These are phyloP conservation scores for Drosophila pandora DNA, from an alignment of 1,140 invertebrate species.

Conservation along the genomic window DNA sequence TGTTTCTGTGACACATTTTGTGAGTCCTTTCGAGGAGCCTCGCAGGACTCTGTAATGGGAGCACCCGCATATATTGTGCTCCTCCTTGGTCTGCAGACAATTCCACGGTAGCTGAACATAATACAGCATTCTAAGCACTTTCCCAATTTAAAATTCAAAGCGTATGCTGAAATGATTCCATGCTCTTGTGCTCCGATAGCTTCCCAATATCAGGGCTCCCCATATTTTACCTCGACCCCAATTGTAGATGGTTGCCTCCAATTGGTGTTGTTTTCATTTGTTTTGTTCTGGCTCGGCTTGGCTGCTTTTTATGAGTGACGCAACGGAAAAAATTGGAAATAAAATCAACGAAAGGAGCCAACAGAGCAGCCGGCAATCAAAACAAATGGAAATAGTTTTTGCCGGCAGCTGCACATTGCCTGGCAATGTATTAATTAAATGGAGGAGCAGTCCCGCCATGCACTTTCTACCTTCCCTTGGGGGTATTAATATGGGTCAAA, in stretches of 20 bases:
- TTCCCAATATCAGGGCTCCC: constrained; percentile 31
- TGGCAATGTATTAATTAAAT: constrained; percentile 69
- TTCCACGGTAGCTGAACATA: constrained; percentile 1
- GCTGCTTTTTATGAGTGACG: constrained; percentile 55
- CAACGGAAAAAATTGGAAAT: constrained; percentile 28
- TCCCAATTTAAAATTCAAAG: constrained; percentile 35
- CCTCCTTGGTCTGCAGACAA: neutral
- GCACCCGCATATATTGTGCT: constrained; percentile 8
- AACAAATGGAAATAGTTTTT: constrained; percentile 74
- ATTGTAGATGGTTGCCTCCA: constrained; percentile 29
- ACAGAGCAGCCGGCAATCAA: constrained; percentile 32
- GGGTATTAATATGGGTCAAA: neutral
- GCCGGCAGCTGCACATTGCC: constrained; percentile 64
- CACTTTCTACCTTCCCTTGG: neutral
- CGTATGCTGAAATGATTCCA: constrained; percentile 30
- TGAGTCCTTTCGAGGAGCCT: neutral
- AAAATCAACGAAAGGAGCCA: constrained; percentile 1
- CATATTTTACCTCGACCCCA: constrained; percentile 37
- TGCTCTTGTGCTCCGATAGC: constrained; percentile 21
- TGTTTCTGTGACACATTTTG: constrained; percentile 5
- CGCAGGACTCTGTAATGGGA: neutral
- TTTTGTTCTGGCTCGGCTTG: constrained; percentile 34
- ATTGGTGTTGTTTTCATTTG: constrained; percentile 38
- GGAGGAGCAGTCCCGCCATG: constrained; percentile 14
- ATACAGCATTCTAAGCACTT: neutral